Evolutionary conservation across 2,113 vertebrate species (phyloP).

Genomic region (Cochlearius cochlearius): DNA sequence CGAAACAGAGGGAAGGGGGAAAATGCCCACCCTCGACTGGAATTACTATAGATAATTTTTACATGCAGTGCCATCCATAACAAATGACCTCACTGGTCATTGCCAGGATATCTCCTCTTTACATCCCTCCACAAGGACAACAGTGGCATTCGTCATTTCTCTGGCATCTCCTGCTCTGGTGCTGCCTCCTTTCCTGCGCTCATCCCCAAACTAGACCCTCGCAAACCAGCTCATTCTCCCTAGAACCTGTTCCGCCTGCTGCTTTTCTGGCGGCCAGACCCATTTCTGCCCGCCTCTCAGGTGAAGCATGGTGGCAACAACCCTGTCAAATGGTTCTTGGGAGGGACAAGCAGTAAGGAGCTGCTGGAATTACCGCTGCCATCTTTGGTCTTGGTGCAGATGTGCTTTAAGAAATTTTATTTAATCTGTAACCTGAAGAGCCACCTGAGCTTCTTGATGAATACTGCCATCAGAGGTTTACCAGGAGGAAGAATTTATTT

Average conservation of each 20-base stretch:
- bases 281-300: not conserved
- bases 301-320: not conserved
- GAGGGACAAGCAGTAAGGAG: not conserved
- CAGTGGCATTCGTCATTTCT: conserved; percentile 18
- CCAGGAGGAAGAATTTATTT: not conserved
- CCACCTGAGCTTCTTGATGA: not conserved
- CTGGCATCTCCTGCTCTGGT: not conserved
- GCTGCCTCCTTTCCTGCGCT: not conserved
- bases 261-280: not conserved
- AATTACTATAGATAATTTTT: conserved; percentile 42
- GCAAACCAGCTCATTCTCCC: not conserved
- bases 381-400: not conserved
- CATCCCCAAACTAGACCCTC: not conserved
- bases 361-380: not conserved
- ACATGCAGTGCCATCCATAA: conserved; percentile 43
- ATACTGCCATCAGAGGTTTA: not conserved
- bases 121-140: not conserved
- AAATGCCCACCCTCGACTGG: not conserved
- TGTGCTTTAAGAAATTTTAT: not conserved
- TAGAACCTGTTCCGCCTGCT: not conserved
- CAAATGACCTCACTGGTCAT: conserved; percentile 44
- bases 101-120: not conserved
- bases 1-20: not conserved
- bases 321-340: not conserved
- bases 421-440: not conserved